Evolutionary conservation across 1,140 invertebrate species (phyloP).

Genomic region (Drosophila sturtevanti): DNA sequence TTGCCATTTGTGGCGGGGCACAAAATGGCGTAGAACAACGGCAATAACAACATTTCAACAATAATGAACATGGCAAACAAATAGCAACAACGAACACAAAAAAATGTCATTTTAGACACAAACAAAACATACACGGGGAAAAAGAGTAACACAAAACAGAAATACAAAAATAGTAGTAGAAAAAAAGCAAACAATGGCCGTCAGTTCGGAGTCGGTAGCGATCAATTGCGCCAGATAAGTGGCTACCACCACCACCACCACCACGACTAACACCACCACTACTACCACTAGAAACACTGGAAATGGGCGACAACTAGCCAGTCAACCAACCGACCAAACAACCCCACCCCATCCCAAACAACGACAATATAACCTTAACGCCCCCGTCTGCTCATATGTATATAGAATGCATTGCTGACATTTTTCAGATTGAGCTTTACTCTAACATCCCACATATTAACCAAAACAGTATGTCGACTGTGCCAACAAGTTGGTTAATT

Average conservation of each 20-base stretch:
- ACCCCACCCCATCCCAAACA: slow-evolving; percentile 7
- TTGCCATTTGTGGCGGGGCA: slow-evolving; percentile 62
- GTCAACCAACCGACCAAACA: slow-evolving; percentile 29
- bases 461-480: not conserved
- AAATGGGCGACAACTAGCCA: slow-evolving; percentile 22
- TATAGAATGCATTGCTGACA: slow-evolving; percentile 51
- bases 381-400: slow-evolving; percentile 6
- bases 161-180: slow-evolving; percentile 24
- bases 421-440: slow-evolving; percentile 59
- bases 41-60: slow-evolving; percentile 29
- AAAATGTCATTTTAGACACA: slow-evolving; percentile 72
- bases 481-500: not conserved
- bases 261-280: too few relatives aligned
- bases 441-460: not conserved
- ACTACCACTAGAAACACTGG: slow-evolving; percentile 9
- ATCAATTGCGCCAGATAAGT: slow-evolving; percentile 79
- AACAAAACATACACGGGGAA: slow-evolving; percentile 39
- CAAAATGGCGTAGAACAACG: slow-evolving; percentile 62
- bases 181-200: slow-evolving; percentile 72
- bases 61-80: slow-evolving; percentile 37
- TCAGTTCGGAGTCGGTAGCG: slow-evolving; percentile 45
- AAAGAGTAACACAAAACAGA: slow-evolving; percentile 37
- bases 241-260: slow-evolving; percentile 26
- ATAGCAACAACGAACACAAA: slow-evolving; percentile 20
- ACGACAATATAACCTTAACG: slow-evolving; percentile 10